Evolutionary conservation across 2,888 invertebrate genomes (phyloP), one percentile per base, ranked within the genome.

Genomic region (Noctua pronuba): DNA sequence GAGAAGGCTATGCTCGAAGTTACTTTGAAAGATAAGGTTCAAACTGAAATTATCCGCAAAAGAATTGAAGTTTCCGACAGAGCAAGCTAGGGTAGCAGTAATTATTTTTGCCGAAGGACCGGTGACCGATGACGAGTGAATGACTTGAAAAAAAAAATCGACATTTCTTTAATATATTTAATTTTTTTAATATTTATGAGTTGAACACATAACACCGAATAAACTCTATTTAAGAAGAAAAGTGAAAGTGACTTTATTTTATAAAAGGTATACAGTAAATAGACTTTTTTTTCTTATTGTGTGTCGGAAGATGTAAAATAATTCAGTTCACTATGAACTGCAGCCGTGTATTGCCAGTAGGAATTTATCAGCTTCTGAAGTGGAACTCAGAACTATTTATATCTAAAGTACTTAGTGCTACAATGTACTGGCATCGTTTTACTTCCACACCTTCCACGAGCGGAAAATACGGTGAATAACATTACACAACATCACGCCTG

Each of bases 301-400:
- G 2, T 46, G 18, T 75, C 16, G 7, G 10, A 10, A 41, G 11
- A 60, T 41, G 7, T n/a, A 52, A 49, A 35, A 31, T 69, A 21
- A 70, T 65, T 41, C 16, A 66, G 8, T 35, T 79, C n/a, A 66
- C 21, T 66, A 6, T 65, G 41, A n/a, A 67, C 38, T 67, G 16
- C 24, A 35, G 18, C 58, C 49, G 49, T 71, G 11, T 52, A 71
- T 44, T 13, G 6, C 28, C 1, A 44, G 31, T 41, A 31, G 5
- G 46, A 66, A 71, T 79, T 77, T 77, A 76, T 71, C 58, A 46
- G 24, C 31, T 4, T 71, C 75, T 67, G 52, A 75, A 75, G 55
- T 80, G 52, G 49, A 79, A 44, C 44, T 79, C 21, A 1, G 38
- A 62, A 55, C 31, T 75, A 80, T 80, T 71, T 55, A 75, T 75